phyloP scores from a whole-genome alignment of 92 coral and sea anemone genomes.

The Pocillopora grandis region DNA sequence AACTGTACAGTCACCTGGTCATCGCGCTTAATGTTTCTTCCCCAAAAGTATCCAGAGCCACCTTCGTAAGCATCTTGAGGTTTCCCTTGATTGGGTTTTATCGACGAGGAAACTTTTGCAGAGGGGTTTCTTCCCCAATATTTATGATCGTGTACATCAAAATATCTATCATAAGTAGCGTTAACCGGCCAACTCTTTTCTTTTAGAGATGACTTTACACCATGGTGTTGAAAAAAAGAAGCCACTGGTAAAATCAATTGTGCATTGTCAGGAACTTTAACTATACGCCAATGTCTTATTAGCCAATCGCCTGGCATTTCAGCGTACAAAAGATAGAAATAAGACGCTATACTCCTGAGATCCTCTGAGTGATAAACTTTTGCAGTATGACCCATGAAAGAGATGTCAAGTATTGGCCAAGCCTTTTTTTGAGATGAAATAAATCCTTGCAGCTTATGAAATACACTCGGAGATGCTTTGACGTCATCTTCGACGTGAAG shows the following conservation, averaged over 20 bases:
- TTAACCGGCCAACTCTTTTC: conserved; percentile 40
- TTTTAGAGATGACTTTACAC: conserved; percentile 50
- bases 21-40: conserved; percentile 19
- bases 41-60: conserved; percentile 68
- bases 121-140: conserved; percentile 65
- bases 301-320: conserved; percentile 84
- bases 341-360: conserved; percentile 57
- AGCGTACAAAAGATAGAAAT: conserved; percentile 56
- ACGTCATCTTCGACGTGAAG: conserved; percentile 78
- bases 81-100: conserved; percentile 1
- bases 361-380: conserved; percentile 62
- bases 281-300: conserved; percentile 40
- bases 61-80: conserved; percentile 62
- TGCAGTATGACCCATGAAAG: conserved; percentile 57
- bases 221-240: conserved; percentile 52
- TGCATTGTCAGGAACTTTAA: not conserved
- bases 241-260: not conserved
- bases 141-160: conserved; percentile 63
- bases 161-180: conserved; percentile 34
- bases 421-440: conserved; percentile 37
- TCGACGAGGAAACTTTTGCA: conserved; percentile 37
- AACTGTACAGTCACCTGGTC: conserved; percentile 36
- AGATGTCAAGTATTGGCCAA: conserved; percentile 53
- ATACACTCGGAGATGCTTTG: conserved; percentile 57
- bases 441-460: conserved; percentile 58